phyloP scores from a whole-genome alignment of 2,888 invertebrate genomes.

The Camponotus fellah region DNA sequence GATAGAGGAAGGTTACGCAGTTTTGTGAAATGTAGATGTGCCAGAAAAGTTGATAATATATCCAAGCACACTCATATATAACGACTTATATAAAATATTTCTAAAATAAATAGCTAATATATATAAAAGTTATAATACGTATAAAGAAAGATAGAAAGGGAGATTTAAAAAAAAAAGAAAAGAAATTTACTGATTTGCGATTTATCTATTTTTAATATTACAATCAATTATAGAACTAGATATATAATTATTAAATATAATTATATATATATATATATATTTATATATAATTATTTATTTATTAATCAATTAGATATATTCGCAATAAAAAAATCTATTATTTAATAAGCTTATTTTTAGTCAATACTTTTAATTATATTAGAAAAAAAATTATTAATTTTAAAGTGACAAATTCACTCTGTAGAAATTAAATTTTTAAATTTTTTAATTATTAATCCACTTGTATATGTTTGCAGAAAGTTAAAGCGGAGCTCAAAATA shows the following conservation, averaged over 20 bases:
- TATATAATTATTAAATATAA: not conserved
- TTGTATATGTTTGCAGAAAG: not conserved
- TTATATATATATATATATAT: too few species aligned
- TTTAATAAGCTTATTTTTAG: not conserved
- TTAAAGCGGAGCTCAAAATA: not conserved
- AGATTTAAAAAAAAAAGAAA: not conserved
- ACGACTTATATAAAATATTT: not conserved
- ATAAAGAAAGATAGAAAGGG: too few species aligned
- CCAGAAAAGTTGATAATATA: constrained; percentile 3
- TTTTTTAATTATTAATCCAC: constrained; percentile 1
- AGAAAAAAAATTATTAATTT: not conserved
- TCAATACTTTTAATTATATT: not conserved
- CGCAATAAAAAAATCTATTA: not conserved
- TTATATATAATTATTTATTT: not conserved
- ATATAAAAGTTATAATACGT: too few species aligned
- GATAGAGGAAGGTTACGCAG: constrained; percentile 57
- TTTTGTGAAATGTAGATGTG: constrained; percentile 41
- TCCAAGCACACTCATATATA: not conserved
- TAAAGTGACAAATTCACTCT: not conserved
- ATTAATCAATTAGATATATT: not conserved
- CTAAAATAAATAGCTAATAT: not conserved
- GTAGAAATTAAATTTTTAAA: not conserved
- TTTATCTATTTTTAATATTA: not conserved
- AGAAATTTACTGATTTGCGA: not conserved
- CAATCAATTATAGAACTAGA: not conserved